Conservation (phyloP, 2,888 invertebrate species). For the Helobdella robusta region DNA sequence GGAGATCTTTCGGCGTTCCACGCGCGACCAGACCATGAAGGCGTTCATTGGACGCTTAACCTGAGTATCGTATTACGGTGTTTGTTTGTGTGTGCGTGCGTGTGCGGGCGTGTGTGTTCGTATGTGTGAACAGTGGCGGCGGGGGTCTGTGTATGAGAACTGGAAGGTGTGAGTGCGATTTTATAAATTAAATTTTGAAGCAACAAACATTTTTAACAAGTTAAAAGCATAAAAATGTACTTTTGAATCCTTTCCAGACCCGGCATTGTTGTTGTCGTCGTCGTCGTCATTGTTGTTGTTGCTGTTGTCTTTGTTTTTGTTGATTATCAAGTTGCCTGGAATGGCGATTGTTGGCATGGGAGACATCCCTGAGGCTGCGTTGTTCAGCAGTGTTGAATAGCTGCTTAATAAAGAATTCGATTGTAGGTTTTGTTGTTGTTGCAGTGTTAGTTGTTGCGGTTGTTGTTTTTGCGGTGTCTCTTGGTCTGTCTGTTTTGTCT, state of each 20-base stretch:
- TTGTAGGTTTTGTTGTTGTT: too few species aligned
- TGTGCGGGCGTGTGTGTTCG: too few species aligned
- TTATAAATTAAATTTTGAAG: too few species aligned
- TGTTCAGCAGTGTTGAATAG: not conserved
- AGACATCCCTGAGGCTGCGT: not conserved
- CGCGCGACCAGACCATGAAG: slow-evolving; percentile 99
- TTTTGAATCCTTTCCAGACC: slow-evolving; percentile 4
- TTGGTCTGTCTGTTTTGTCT: too few species aligned
- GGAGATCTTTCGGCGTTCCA: slow-evolving; percentile 94
- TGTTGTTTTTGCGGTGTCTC: too few species aligned
- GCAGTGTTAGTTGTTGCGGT: too few species aligned
- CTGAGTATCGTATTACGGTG: not conserved
- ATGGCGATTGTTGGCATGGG: slow-evolving; percentile 1
- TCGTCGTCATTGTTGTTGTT: not conserved
- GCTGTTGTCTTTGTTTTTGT: slow-evolving; percentile 14
- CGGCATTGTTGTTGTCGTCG: not conserved
- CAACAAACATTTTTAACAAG: too few species aligned
- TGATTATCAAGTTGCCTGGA: slow-evolving; percentile 4
- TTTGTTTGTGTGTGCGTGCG: too few species aligned
- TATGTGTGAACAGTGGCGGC: too few species aligned
- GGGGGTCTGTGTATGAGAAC: too few species aligned
- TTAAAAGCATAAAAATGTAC: not conserved
- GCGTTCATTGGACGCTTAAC: slow-evolving; percentile 99
- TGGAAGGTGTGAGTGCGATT: too few species aligned
- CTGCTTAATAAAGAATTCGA: too few species aligned